These are phyloP conservation scores for Parnassius mnemosyne DNA, from an alignment of 2,888 invertebrate species.

Conservation along the genomic window DNA sequence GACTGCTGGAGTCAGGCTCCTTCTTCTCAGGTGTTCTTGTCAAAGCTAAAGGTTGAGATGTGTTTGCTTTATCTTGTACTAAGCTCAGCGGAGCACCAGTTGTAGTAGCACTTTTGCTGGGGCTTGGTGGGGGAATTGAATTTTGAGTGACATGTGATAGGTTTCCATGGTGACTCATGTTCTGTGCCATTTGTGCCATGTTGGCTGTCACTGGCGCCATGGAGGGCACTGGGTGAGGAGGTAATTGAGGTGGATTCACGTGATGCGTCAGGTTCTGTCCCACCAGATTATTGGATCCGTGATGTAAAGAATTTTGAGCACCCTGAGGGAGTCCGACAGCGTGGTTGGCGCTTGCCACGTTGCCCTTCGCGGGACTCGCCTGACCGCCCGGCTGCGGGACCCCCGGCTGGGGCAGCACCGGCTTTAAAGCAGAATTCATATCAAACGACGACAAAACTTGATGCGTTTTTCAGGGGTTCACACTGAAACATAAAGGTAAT, in stretches of 20 bases:
- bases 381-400: conserved; percentile 70
- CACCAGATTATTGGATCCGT: conserved; percentile 57
- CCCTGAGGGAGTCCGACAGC: conserved; percentile 66
- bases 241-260: conserved; percentile 53
- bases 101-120: conserved; percentile 57
- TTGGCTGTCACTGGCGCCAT: conserved; percentile 76
- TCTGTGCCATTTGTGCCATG: conserved; percentile 77
- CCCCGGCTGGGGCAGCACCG: conserved; percentile 77
- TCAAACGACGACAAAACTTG: conserved; percentile 50
- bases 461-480: conserved; percentile 24
- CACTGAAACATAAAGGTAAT: conserved; percentile 65
- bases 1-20: conserved; percentile 64
- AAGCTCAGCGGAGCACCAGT: conserved; percentile 69
- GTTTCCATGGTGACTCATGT: conserved; percentile 78
- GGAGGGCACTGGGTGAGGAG: conserved; percentile 66
- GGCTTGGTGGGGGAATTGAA: conserved; percentile 57
- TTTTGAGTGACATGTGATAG: conserved; percentile 69
- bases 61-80: conserved; percentile 63
- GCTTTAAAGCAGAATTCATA: conserved; percentile 83
- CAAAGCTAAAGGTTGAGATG: conserved; percentile 64
- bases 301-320: conserved; percentile 63
- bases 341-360: conserved; percentile 69
- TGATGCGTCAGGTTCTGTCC: conserved; percentile 68
- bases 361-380: conserved; percentile 69
- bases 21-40: conserved; percentile 73